These are phyloP conservation scores for Spinus pinus DNA, from an alignment of 2,797 vertebrate genomes.

Conservation along the genomic window DNA sequence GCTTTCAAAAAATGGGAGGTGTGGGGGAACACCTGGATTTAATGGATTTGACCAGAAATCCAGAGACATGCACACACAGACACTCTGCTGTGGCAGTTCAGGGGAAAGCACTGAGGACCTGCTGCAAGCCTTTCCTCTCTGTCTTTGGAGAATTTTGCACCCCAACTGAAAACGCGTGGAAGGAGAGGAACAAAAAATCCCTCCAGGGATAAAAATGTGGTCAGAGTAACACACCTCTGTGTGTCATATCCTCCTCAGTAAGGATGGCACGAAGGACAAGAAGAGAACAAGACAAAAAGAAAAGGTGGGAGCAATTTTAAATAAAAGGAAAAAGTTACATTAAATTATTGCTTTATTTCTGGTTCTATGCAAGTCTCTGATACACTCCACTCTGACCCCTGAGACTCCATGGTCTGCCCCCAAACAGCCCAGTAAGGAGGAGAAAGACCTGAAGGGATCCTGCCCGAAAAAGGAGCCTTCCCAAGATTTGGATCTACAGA, in stretches of 20 bases:
- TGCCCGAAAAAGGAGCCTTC: conserved; percentile 3
- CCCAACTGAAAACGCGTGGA: not conserved
- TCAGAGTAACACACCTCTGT: not conserved
- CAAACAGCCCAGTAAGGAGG: not conserved
- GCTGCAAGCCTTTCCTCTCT: not conserved
- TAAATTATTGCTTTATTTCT: conserved; percentile 69
- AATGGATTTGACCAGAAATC: not conserved
- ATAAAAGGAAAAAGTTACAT: not conserved
- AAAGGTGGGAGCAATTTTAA: not conserved
- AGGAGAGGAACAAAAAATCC: not conserved
- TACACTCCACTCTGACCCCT: not conserved
- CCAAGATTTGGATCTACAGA: not conserved
- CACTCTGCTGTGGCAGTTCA: not conserved
- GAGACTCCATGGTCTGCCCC: not conserved
- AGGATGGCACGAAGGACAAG: rapidly evolving
- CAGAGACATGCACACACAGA: not conserved
- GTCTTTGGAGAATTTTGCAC: not conserved
- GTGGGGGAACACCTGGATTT: not conserved
- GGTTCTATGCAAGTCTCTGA: conserved; percentile 28
- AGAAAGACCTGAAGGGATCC: conserved; percentile 38
- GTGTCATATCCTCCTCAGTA: not conserved
- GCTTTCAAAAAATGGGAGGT: not conserved
- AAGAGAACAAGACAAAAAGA: not conserved
- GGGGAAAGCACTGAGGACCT: not conserved
- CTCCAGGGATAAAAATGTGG: not conserved